phyloP scores from a whole-genome alignment of 2,797 vertebrate genomes.

The Cetoscarus ocellatus region DNA sequence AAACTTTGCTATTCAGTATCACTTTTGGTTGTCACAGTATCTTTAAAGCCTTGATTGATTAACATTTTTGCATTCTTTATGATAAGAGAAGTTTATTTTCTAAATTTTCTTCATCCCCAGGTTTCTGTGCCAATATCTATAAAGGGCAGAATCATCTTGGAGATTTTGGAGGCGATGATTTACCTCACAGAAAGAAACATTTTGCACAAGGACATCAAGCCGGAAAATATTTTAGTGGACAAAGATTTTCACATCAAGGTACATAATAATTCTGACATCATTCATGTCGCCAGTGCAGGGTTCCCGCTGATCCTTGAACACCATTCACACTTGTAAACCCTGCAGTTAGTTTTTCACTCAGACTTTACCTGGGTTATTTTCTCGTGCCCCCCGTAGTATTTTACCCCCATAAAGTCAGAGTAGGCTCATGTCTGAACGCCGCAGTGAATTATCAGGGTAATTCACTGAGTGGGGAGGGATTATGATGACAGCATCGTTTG shows the following conservation, averaged over 20 bases:
- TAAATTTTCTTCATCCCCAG: slow-evolving; percentile 72
- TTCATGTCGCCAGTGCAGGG: not conserved
- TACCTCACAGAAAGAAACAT: slow-evolving; percentile 89
- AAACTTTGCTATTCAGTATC: too few species aligned
- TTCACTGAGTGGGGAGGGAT: too few species aligned
- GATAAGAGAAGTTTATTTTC: not conserved
- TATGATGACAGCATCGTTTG: too few species aligned
- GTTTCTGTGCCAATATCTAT: slow-evolving; percentile 87
- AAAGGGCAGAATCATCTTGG: slow-evolving; percentile 91
- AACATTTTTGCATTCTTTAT: not conserved
- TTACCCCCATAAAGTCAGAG: too few species aligned
- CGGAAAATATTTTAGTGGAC: slow-evolving; percentile 95
- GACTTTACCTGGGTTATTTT: too few species aligned
- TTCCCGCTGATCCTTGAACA: too few species aligned
- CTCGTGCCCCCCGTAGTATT: too few species aligned
- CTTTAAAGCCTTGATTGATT: not conserved
- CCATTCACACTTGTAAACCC: too few species aligned
- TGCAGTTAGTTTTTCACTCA: too few species aligned
- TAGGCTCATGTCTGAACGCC: too few species aligned
- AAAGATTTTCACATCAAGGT: slow-evolving; percentile 96
- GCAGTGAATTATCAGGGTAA: too few species aligned
- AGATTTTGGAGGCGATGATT: slow-evolving; percentile 94
- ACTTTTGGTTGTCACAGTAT: too few species aligned
- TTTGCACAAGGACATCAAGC: slow-evolving; percentile 97
- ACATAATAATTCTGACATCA: not conserved